Conservation (phyloP, 2,888 invertebrate species). For the Chymomyza caudatula region DNA sequence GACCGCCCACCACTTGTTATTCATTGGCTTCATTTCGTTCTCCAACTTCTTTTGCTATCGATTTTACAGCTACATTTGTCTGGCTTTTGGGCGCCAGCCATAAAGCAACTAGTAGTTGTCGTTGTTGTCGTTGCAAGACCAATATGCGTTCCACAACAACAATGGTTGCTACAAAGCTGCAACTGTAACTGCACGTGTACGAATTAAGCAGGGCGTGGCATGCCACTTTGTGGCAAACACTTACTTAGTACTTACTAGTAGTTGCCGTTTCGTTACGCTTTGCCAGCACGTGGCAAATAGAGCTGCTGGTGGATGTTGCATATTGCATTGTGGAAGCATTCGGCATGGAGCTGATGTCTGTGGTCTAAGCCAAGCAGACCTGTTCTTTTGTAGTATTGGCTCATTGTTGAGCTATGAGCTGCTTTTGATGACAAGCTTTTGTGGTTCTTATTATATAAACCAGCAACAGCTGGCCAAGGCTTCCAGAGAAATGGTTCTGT, state of each 20-base stretch:
- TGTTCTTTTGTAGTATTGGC: not conserved
- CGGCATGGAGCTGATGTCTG: not conserved
- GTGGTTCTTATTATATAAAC: not conserved
- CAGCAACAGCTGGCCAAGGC: not conserved
- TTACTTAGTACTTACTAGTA: not conserved
- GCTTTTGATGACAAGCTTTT: not conserved
- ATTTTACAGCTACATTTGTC: slow-evolving; percentile 63
- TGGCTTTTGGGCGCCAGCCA: slow-evolving; percentile 58
- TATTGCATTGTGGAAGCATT: not conserved
- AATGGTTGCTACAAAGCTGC: no score
- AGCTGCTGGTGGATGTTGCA: not conserved
- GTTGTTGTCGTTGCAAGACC: slow-evolving; percentile 40
- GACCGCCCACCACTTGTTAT: slow-evolving; percentile 36
- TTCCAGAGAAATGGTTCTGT: not conserved
- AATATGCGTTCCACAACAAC: no score
- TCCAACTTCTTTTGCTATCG: slow-evolving; percentile 58
- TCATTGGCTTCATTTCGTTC: slow-evolving; percentile 56
- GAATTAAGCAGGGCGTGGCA: not conserved
- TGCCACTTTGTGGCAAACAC: not conserved
- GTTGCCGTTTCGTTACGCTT: no score
- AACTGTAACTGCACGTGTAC: no score
- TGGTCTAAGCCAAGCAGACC: not conserved
- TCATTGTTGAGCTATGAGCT: not conserved
- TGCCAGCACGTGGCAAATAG: not conserved
- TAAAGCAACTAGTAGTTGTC: slow-evolving; percentile 59